These are phyloP conservation scores for Fulica atra DNA, from an alignment of 2,113 vertebrate genomes.

Conservation along the genomic window DNA sequence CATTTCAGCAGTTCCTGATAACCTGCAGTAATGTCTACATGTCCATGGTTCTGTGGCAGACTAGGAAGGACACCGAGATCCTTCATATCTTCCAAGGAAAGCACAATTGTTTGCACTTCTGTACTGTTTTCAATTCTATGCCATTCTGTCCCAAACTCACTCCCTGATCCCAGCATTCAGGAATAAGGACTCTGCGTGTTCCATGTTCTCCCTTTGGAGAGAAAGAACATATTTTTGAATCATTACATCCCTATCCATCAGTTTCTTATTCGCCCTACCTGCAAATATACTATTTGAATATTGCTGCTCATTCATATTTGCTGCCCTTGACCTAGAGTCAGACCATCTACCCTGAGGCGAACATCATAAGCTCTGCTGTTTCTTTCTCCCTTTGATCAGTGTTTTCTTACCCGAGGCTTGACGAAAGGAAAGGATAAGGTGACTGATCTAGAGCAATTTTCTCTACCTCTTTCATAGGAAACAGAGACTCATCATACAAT, in stretches of 20 bases:
- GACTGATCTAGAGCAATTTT: neutral
- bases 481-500: neutral
- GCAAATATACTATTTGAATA: neutral
- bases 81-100: neutral
- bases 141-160: neutral
- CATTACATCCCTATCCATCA: neutral
- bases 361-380: neutral
- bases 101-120: neutral
- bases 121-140: neutral
- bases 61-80: neutral
- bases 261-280: neutral
- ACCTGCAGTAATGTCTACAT: neutral
- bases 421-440: neutral
- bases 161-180: neutral
- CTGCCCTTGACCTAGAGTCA: neutral
- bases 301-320: neutral
- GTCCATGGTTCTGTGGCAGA: neutral
- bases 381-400: neutral
- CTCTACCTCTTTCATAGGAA: neutral
- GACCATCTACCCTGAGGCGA: neutral
- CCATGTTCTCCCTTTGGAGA: neutral
- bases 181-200: neutral
- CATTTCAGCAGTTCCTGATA: neutral
- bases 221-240: neutral
- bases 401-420: neutral